These are phyloP conservation scores for Clamator glandarius DNA, from an alignment of 2,797 vertebrate genomes.

Conservation along the genomic window DNA sequence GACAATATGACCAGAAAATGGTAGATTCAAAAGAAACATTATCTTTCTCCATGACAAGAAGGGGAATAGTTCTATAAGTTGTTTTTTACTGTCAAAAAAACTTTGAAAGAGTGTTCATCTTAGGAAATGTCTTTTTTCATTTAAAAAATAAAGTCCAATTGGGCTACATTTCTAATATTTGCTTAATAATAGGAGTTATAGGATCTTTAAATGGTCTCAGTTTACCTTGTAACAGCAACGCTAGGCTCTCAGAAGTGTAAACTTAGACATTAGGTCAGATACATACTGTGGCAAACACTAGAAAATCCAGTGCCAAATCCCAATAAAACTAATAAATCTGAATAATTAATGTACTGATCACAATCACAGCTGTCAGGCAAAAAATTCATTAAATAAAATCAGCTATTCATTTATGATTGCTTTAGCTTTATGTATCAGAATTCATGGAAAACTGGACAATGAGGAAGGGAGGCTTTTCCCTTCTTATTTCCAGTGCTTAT, in stretches of 20 bases:
- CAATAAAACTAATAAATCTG: slow-evolving; percentile 9
- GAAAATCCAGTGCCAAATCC: background rate
- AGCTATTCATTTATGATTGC: background rate
- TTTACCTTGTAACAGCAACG: background rate
- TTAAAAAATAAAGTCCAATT: background rate
- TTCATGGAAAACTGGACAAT: background rate
- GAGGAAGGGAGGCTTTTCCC: background rate
- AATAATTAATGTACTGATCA: background rate
- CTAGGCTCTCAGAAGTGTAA: background rate
- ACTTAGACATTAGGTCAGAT: background rate
- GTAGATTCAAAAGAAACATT: slow-evolving; percentile 24
- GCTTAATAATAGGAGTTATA: background rate
- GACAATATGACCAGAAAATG: slow-evolving; percentile 6
- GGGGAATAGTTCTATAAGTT: background rate
- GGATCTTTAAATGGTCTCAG: background rate
- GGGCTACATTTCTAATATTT: background rate
- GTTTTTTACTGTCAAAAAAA: background rate
- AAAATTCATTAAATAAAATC: background rate
- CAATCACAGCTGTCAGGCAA: background rate
- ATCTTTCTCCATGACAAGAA: background rate
- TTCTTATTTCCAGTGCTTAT: background rate
- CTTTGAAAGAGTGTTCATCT: background rate
- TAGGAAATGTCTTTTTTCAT: background rate
- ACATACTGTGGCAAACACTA: background rate
- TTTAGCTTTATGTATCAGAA: background rate